Conservation (phyloP, 2,797 vertebrate genomes). For the Platyrinchus mystaceus region DNA sequence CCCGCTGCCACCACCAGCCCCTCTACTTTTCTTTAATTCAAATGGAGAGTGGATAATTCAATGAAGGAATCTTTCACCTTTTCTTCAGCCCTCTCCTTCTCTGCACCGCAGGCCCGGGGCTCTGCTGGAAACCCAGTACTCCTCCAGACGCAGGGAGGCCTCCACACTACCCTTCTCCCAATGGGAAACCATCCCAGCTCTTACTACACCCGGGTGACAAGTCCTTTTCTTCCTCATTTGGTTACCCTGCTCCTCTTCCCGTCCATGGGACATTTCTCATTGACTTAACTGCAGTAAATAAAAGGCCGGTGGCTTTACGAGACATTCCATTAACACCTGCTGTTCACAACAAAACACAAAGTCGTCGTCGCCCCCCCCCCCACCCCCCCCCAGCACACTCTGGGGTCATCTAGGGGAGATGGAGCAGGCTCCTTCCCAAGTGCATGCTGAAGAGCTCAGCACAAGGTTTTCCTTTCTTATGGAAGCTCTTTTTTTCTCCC, state of each 20-base stretch:
- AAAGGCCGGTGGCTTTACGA: background rate
- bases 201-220: accelerated
- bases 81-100: background rate
- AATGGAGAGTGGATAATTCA: background rate
- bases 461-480: background rate
- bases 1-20: background rate
- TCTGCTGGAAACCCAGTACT: background rate
- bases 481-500: background rate
- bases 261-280: background rate
- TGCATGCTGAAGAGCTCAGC: background rate
- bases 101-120: background rate
- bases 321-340: background rate
- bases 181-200: background rate
- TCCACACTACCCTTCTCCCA: background rate
- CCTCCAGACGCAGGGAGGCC: accelerated
- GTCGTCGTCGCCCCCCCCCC: no score
- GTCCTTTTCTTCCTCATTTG: background rate
- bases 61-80: background rate
- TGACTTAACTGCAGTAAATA: background rate
- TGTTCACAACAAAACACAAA: background rate
- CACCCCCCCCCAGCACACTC: background rate
- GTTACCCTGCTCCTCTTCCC: background rate
- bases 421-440: accelerated
- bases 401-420: background rate
- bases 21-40: background rate